Evolutionary conservation across 2,888 invertebrate genomes (phyloP).

Genomic region (Parelbella ahira): DNA sequence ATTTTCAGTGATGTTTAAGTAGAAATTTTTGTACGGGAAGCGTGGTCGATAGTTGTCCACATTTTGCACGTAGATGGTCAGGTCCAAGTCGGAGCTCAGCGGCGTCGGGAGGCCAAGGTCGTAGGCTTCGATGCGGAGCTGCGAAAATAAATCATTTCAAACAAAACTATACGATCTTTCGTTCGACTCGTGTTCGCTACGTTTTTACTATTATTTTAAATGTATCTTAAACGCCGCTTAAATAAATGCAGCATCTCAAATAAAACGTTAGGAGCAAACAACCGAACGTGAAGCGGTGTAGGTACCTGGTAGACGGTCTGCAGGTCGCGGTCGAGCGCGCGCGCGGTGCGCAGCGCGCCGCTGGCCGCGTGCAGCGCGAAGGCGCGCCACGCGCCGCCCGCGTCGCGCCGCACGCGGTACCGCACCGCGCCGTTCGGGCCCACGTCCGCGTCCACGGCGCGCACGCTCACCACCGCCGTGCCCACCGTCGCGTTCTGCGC

Average conservation of each 20-base stretch:
- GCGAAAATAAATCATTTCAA: no score
- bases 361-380: conserved; percentile 90
- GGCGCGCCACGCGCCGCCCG: conserved; percentile 89
- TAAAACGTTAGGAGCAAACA: no score
- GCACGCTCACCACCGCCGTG: conserved; percentile 87
- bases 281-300: no score
- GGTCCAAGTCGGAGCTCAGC: conserved; percentile 91
- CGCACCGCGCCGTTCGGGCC: conserved; percentile 94
- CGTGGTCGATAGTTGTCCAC: conserved; percentile 94
- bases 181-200: no score
- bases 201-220: no score
- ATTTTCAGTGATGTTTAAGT: conserved; percentile 87
- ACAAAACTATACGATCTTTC: no score
- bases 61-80: conserved; percentile 92
- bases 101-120: conserved; percentile 94
- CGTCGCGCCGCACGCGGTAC: conserved; percentile 90
- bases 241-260: no score
- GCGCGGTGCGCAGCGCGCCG: conserved; percentile 87
- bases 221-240: no score
- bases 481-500: conserved; percentile 92
- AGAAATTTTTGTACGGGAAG: conserved; percentile 86
- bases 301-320: conserved; percentile 95
- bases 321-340: conserved; percentile 88
- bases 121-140: conserved; percentile 94
- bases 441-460: conserved; percentile 93